Evolutionary conservation across 2,113 vertebrate genomes (phyloP), one percentile per base, ranked within the genome.

Genomic region (Ibidorhyncha struthersii): DNA sequence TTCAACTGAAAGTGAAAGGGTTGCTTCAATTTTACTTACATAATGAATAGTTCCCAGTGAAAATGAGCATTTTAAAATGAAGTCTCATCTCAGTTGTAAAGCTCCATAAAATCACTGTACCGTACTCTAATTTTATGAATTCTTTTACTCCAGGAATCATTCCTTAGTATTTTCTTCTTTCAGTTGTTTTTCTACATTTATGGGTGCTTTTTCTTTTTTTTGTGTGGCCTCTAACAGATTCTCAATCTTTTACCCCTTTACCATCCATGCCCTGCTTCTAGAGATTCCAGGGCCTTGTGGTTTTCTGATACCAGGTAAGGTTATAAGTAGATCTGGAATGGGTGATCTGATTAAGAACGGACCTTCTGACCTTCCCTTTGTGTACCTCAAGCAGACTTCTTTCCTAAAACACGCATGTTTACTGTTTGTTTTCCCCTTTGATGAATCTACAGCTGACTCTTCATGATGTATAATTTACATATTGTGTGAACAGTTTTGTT

Each of bases 231-330:
- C 95, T 98, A 97, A 98, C 95, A 92, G 80, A 76, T 82, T 76
- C 84, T 97, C 58, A 94, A 94, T 97, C 56, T 98, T 98, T 97
- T 95, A 89, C 94, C 85, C 97, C 98, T 97, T 98, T 98, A 98
- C 94, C 93, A 98, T 97, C 89, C 96, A 95, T 97, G 93, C 96
- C 97, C 97, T 97, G 96, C 93, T 98, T 97, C 96, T 98, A 99
- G 99, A 98, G 97, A 98, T 99, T 96, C 98, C 98, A 96, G 99
- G 99, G 98, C 98, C 98, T 98, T 99, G 99, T 99, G 99, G 99
- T 98, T 99, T 99, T 98, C 98, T 98, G 95, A 98, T 98, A 94
- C 97, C 99, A 99, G 99, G 99, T 99, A 99, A 99, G 99, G 97
- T 97, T 97, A 72, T 91, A 87, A 87, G 91, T 93, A 93, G 95